Conservation (phyloP, 1,140 invertebrate species). For the Doryteuthis pealeii region DNA sequence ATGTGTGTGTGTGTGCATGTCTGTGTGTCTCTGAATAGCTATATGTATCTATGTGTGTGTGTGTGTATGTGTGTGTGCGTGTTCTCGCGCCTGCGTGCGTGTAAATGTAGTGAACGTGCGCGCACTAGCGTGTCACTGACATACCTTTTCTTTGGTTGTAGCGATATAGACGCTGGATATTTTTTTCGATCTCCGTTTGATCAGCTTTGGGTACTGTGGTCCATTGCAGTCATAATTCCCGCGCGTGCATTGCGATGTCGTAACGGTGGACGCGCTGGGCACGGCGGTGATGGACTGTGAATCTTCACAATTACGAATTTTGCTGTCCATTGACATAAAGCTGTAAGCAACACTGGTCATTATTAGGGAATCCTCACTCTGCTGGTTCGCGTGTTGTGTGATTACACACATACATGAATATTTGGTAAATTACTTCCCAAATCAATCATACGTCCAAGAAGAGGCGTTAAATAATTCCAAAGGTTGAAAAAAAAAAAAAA, state of each 20-base stretch:
- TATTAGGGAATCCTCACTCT: background rate
- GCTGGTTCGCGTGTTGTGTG: background rate
- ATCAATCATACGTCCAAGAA: background rate
- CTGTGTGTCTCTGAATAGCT: too few species aligned
- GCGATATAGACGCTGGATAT: conserved; percentile 13
- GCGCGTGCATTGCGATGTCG: background rate
- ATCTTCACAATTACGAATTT: background rate
- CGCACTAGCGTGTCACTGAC: background rate
- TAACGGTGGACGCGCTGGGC: background rate
- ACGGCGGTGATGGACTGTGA: background rate
- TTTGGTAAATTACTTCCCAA: background rate
- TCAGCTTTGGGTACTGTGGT: conserved; percentile 4
- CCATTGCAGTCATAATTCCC: conserved; percentile 6
- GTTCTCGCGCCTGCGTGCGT: too few species aligned
- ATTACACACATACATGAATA: background rate
- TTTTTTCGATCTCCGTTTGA: conserved; percentile 8
- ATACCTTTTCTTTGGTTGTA: conserved; percentile 12
- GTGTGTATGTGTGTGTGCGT: too few species aligned
- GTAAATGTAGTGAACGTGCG: too few species aligned
- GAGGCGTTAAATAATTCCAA: background rate
- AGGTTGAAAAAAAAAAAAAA: background rate
- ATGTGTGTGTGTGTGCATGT: too few species aligned
- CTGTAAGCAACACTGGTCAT: conserved; percentile 10
- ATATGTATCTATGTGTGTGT: too few species aligned
- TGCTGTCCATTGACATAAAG: conserved; percentile 8